Evolutionary conservation across 2,113 vertebrate genomes (phyloP).

Genomic region (Pluvialis apricaria): DNA sequence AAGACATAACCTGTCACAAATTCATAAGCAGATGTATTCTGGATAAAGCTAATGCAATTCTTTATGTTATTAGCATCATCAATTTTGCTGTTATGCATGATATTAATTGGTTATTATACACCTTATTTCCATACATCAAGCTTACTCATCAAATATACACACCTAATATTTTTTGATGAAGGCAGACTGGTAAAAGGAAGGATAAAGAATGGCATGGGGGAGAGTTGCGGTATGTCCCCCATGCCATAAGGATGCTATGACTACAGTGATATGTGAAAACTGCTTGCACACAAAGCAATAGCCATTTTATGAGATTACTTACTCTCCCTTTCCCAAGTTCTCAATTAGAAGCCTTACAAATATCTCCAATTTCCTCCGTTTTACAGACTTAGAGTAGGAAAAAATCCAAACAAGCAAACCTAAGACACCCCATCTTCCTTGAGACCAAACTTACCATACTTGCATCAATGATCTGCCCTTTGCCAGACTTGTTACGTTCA

Average conservation of each 20-base stretch:
- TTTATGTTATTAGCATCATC: neutral
- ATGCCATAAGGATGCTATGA: neutral
- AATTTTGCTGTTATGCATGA: neutral
- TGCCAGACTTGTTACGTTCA: conserved; percentile 86
- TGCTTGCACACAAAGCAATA: neutral
- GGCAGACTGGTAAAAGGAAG: neutral
- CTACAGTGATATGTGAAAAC: neutral
- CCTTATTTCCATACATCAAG: neutral
- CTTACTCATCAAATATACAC: neutral
- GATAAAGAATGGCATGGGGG: neutral
- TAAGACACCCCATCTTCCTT: neutral
- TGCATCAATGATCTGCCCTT: conserved; percentile 89
- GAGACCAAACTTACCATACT: conserved; percentile 85
- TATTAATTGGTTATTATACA: neutral
- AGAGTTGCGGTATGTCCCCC: neutral
- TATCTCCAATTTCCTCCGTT: neutral
- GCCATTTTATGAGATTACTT: neutral
- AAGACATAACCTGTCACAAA: neutral
- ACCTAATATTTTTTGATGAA: neutral
- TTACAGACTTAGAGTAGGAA: neutral
- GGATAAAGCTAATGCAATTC: neutral
- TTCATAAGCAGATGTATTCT: neutral
- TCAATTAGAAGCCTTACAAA: neutral
- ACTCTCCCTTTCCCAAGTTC: neutral
- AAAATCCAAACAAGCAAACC: neutral